A percentile compares a stretch with the other conserved stretches of the same genome.
Evolutionary conservation across 2,797 vertebrate species (phyloP).

Genomic region (Ammospiza maritima): DNA sequence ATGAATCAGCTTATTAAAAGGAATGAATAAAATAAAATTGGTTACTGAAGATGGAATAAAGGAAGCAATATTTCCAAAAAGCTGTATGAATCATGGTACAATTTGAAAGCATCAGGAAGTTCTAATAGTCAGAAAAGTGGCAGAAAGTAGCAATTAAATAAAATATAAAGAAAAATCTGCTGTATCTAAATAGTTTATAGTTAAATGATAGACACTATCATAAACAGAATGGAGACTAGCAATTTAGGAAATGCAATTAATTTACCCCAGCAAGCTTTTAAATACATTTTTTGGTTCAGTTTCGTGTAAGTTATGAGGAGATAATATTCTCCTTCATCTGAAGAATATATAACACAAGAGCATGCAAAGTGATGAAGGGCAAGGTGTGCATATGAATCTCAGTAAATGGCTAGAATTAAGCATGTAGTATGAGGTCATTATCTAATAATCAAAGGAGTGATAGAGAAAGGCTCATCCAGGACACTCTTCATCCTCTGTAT

Average conservation of each 20-base stretch:
- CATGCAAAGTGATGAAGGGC: not conserved
- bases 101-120: not conserved
- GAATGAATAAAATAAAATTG: not conserved
- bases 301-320: not conserved
- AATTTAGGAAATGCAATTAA: not conserved
- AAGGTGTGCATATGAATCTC: not conserved
- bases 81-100: not conserved
- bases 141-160: not conserved
- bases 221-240: not conserved
- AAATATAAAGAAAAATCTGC: not conserved
- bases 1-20: slow-evolving; percentile 25
- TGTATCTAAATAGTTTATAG: not conserved
- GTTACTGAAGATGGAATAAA: not conserved
- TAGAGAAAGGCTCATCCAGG: not conserved
- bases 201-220: not conserved
- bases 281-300: not conserved
- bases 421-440: not conserved
- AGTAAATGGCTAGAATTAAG: not conserved
- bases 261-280: not conserved
- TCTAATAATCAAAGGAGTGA: not conserved
- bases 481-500: not conserved
- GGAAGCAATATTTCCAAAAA: not conserved
- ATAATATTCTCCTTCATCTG: not conserved
- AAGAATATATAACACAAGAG: not conserved
- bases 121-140: not conserved